Base-by-base conservation (phyloP, 2,797 vertebrate genomes). In the Tolypeutes matacus region DNA sequence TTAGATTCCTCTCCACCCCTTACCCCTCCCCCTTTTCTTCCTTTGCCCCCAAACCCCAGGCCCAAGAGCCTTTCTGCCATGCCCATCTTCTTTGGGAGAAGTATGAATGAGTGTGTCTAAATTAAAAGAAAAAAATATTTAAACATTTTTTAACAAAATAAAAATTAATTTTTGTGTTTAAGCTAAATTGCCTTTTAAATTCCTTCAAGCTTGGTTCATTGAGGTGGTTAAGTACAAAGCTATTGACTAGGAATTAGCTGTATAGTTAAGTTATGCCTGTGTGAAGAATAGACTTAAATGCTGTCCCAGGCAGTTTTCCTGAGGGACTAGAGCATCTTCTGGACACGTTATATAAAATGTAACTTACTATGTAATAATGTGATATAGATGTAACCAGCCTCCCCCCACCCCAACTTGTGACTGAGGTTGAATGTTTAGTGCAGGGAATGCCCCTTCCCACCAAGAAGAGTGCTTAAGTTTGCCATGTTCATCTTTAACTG, bases 151-250 rank as follows among this genome's bases (percentile, higher is more conserved):
- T 98, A 98, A 98, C 96, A 94, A 97, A 98, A 97, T 97, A 98
- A 98, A 98, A 98, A 98, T 98, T 98, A 99, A 98, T 98, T 99
- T 99, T 99, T 99, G 97, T 99, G 99, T 98, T 98, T 98, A 99
- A 99, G 98, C 98, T 98, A 98, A 98, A 98, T 98, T 98, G 98
- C 98, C 98, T 99, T 97, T 99, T 97, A 97, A 98, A 98, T 99
- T 99, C 98, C 98, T 99, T 99, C 98, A 98, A 98, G 98, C 98
- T 99, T 98, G 98, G 98, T 98, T 99, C 98, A 98, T 95, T 98
- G 98, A 98, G 98, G 96, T 97, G 97, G 94, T 98, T 96, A 42
- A 65, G 80, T 95, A 92, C 95, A 0, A 46, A 23, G 95, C 97
- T 96, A 72, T 93, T 62, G 12, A 93, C 73, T 97, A 96, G 97